Evolutionary conservation across 2,113 vertebrate species (phyloP), one percentile per base, ranked within the genome.

Genomic region (Odocoileus hemionus): DNA sequence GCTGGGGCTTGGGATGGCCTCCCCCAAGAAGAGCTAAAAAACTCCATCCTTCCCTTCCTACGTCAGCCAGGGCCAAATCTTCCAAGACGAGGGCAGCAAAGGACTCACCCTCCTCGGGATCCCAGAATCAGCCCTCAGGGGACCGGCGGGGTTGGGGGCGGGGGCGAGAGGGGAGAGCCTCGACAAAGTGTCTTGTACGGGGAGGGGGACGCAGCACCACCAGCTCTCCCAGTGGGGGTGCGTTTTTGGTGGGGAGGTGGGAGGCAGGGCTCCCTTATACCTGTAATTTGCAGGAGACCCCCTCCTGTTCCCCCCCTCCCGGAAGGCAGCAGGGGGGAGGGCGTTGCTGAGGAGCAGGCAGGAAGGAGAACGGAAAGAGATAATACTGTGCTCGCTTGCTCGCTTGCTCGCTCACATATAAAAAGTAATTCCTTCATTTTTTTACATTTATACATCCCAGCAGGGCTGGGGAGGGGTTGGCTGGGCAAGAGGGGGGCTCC

Each of bases 341-440:
- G 39, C 25, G 6, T 3, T 78, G 43, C 86, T 52, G 70, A 93
- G 92, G 92, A 94, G 76, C 87, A 93, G 98, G 97, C 90, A 94
- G 97, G 92, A 80, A 94, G 97, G 96, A 82, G 89, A 96, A 92
- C 30, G 96, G 84, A 80, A 84, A 87, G 96, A 98, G 92, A 99
- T 99, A 99, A 99, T 99, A 99, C 99, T 99, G 98, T 98, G 99
- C 98, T 97, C 94, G 82, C 97, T 96, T 91, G 88, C 94, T 94
- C 45, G 47, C 97, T 97, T 92, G 97, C 96, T 98, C 98, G 33
- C 99, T 99, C 99, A 99, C 99, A 99, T 99, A 99, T 99, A 99
- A 99, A 99, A 99, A 97, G 99, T 99, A 99, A 98, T 98, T 99
- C 99, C 99, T 99, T 99, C 99, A 99, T 99, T 99, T 99, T 50